Evolutionary conservation across 2,888 invertebrate species (phyloP).

Genomic region (Callinectes sapidus): DNA sequence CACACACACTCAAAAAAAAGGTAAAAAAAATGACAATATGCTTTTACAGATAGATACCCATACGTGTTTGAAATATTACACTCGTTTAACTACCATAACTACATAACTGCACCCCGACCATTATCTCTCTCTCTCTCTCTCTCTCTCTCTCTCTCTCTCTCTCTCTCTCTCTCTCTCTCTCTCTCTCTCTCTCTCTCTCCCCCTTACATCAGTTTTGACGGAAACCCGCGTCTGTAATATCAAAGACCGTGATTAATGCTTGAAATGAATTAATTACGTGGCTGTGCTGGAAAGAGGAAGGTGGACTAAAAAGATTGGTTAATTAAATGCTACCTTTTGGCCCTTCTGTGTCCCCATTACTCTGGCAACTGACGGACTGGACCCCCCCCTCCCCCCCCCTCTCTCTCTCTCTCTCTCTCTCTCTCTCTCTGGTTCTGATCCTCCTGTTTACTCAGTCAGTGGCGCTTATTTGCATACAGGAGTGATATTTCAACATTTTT

Average conservation of each 20-base stretch:
- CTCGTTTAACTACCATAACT: not conserved
- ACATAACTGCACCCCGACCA: not conserved
- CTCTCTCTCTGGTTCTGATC: not conserved
- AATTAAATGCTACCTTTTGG: not conserved
- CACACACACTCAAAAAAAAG: not conserved
- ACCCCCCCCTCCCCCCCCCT: not conserved
- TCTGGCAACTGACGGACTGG: not conserved
- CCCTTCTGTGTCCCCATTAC: not conserved
- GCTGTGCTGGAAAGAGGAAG: not conserved
- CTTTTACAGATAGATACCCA: not conserved
- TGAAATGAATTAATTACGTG: constrained; percentile 16
- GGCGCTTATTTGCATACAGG: not conserved
- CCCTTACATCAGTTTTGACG: not conserved
- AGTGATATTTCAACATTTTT: not conserved
- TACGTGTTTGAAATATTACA: not conserved
- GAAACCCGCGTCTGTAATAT: not conserved
- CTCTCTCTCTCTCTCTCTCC: not conserved
- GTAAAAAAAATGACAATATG: not conserved
- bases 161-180: not conserved
- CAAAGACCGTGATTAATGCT: not conserved
- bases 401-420: constrained; percentile 9
- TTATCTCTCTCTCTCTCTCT: not conserved
- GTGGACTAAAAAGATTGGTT: not conserved
- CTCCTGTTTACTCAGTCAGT: not conserved
- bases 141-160: not conserved